Evolutionary conservation across 1,140 invertebrate genomes (phyloP), one percentile per base, ranked within the genome.

Genomic region (Rhysida immarginata): DNA sequence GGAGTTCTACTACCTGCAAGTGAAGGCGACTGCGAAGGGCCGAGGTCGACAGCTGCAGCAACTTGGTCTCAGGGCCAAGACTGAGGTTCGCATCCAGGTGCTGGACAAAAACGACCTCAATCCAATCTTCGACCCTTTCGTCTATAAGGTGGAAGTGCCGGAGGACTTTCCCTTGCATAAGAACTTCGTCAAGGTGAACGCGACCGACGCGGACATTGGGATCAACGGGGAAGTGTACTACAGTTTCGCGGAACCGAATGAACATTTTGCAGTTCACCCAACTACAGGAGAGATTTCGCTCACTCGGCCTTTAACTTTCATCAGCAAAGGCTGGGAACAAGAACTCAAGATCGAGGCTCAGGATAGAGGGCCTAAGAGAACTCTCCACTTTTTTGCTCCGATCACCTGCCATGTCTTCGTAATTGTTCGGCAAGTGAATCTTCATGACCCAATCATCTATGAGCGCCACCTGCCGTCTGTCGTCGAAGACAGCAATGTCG

Each of bases 181-280:
- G 21, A 72, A 66, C 50, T 69, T 80, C 26, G 62, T 69, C 1
- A 62, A 67, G 56, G 73, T 78, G 2, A 78, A 78, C 14, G 94
- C 93, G 0, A 89, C 90, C 64, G 94, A 97, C 72, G 90, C 93
- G 5, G 93, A 98, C 69, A 73, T 92, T 13, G 93, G 92, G 0
- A 77, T 86, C 49, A 96, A 96, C 68, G 89, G 90, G 1, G 89
- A 96, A 73, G 90, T 96, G 61, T 96, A 96, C 70, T 98, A 96
- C 69, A 94, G 86, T 69, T 84, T 96, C 61, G 74, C 78, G n/a
- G 78, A 91, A 57, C 72, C 77, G 18, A 89, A 82, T 3, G 81
- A 87, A 60, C 79, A 83, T 58, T 96, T 96, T 69, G 84, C 88
- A 3, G 81, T 96, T 55, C 88, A 97, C 73, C 90, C 92, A 13